Percentiles rank a stretch among this genome's conserved stretches.
These are phyloP conservation scores for Gibbula magus DNA, from an alignment of 2,888 invertebrate genomes.

Conservation along the genomic window DNA sequence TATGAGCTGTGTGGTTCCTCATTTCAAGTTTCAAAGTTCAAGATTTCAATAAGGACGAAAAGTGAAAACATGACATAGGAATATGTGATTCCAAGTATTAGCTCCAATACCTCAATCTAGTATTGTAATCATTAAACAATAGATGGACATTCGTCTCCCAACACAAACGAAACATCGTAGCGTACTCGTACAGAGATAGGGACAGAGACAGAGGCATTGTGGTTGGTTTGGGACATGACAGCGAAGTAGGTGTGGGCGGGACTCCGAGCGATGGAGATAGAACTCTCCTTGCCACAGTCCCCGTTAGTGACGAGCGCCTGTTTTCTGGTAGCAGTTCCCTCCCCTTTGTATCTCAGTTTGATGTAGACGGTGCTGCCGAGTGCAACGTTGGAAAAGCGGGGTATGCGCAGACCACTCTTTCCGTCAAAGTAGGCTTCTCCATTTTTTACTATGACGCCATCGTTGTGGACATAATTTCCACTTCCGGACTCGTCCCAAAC, in stretches of 20 bases:
- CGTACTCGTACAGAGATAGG: conserved; percentile 30
- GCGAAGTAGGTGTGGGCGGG: conserved; percentile 44
- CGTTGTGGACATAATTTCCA: conserved; percentile 41
- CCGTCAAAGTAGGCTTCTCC: conserved; percentile 59
- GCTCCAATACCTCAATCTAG: too few relatives aligned
- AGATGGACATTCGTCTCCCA: too few relatives aligned
- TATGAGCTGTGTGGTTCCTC: too few relatives aligned
- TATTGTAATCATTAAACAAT: too few relatives aligned
- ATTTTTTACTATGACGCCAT: conserved; percentile 53
- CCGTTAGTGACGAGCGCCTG: conserved; percentile 61
- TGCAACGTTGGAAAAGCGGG: conserved; percentile 58
- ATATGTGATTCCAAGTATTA: too few relatives aligned
- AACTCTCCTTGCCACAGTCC: conserved; percentile 54
- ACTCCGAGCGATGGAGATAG: conserved; percentile 53
- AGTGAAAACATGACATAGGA: too few relatives aligned
- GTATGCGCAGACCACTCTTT: conserved; percentile 54
- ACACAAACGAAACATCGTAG: too few relatives aligned
- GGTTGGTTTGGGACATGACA: conserved; percentile 34
- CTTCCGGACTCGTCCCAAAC: conserved; percentile 45
- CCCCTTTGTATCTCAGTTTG: conserved; percentile 48
- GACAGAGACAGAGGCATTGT: conserved; percentile 29
- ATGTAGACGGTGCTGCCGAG: conserved; percentile 56
- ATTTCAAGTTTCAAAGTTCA: too few relatives aligned
- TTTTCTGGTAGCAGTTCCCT: conserved; percentile 1
- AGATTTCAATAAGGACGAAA: too few relatives aligned